Evolutionary conservation across 1,140 invertebrate genomes (phyloP).

Genomic region (Batillaria attramentaria): DNA sequence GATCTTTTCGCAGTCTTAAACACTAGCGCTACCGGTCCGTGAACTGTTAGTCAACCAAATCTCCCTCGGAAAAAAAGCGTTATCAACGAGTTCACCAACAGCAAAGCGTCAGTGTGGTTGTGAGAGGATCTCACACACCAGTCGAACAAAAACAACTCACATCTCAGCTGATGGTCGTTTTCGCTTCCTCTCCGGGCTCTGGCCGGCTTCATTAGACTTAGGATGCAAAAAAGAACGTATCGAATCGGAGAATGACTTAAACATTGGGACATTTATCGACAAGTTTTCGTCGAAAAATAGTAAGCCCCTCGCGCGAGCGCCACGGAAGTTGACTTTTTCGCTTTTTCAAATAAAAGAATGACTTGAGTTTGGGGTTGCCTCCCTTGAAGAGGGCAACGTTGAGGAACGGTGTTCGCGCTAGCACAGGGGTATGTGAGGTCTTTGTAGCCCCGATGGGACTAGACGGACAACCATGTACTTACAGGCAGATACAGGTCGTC

Average conservation of each 20-base stretch:
- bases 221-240: conserved; percentile 21
- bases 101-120: too few relatives aligned
- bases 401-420: too few relatives aligned
- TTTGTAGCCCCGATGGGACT: too few relatives aligned
- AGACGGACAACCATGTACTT: too few relatives aligned
- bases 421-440: too few relatives aligned
- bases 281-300: conserved; percentile 3
- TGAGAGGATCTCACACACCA: too few relatives aligned
- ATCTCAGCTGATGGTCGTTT: conserved; percentile 10
- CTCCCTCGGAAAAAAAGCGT: too few relatives aligned
- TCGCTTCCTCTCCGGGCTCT: conserved; percentile 17
- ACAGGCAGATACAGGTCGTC: too few relatives aligned
- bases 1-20: too few relatives aligned
- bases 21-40: too few relatives aligned
- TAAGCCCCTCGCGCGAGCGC: conserved; percentile 15
- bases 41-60: too few relatives aligned
- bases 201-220: conserved; percentile 4
- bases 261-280: conserved; percentile 26
- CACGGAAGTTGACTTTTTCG: conserved; percentile 8
- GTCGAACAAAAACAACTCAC: conserved; percentile 18
- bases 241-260: conserved; percentile 28
- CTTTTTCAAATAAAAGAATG: neutral
- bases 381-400: neutral
- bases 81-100: too few relatives aligned
- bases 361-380: neutral